Base-by-base conservation (phyloP, 2,797 vertebrate genomes). In the Trematomus bernacchii region DNA sequence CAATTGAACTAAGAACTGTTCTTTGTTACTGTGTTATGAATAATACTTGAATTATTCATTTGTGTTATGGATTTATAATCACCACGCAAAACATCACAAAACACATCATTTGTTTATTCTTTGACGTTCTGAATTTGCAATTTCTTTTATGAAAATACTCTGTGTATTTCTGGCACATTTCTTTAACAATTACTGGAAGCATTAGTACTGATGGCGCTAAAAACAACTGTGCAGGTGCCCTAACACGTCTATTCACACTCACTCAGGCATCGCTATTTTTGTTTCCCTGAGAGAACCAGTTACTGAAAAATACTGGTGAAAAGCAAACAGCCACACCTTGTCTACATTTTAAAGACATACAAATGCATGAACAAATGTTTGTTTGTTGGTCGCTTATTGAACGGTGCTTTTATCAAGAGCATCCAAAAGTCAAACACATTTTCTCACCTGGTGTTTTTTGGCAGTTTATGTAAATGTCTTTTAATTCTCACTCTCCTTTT, bases 401-500 rank as follows among this genome's bases (percentile, higher is more conserved):
- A 40, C 6, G 15, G 10, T 11, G 0, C 15, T 73, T 59, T 46
- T 19, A 66, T 61, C 5, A 18, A 19, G 19, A 53, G 33, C 21
- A 44, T 65, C 51, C 16, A 43, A 46, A 59, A 66, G 58, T 77
- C 30, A 75, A 66, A 71, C 18, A 4, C 80, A 47, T 42, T 19
- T 1, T 1, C 3, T 72, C 55, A 73, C 27, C 75, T 66, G 71
- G 15, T 33, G 66, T 62, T 85, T 71, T 5, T n/a, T 54, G 27
- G 40, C 63, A 61, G 65, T 85, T 81, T 52, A 81, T 88, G 73
- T 74, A 90, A 89, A 91, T 81, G 0, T 6, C 0, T 27, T 47
- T 16, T 1, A 2, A 50, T 64, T 89, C 82, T 89, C 88, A 66
- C 64, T 86, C 64, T 84, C 74, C 62, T 66, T 64, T 87, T 71